These are phyloP conservation scores for Scomber scombrus DNA, from an alignment of 2,113 vertebrate genomes.

Conservation along the genomic window DNA sequence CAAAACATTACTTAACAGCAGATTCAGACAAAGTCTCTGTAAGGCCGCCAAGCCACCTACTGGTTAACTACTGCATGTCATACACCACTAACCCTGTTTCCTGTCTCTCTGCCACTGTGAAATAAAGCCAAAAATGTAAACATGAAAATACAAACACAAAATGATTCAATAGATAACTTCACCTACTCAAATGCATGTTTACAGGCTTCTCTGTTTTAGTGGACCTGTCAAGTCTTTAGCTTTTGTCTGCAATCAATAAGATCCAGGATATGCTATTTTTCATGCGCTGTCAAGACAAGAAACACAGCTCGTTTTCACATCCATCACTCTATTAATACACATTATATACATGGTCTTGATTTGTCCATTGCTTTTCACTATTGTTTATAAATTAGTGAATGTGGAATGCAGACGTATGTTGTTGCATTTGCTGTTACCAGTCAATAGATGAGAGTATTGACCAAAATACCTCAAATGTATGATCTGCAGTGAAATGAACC, in stretches of 20 bases:
- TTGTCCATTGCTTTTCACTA: neutral
- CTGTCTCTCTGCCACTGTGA: no score
- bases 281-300: neutral
- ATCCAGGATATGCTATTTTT: neutral
- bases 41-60: no score
- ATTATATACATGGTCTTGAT: neutral
- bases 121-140: no score
- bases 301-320: neutral
- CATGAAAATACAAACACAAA: no score
- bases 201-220: neutral
- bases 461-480: neutral
- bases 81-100: no score
- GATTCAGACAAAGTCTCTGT: no score
- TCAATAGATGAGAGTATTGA: neutral
- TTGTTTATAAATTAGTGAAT: neutral
- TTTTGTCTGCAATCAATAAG: neutral
- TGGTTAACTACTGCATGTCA: no score
- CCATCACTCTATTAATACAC: neutral
- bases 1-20: no score
- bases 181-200: neutral
- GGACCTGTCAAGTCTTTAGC: neutral
- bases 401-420: neutral
- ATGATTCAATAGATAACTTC: neutral
- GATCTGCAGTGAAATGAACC: neutral
- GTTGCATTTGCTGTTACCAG: neutral